Evolutionary conservation across 2,797 vertebrate species (phyloP), one percentile per base, ranked within the genome.

Genomic region (Mormyrops boulengeri): DNA sequence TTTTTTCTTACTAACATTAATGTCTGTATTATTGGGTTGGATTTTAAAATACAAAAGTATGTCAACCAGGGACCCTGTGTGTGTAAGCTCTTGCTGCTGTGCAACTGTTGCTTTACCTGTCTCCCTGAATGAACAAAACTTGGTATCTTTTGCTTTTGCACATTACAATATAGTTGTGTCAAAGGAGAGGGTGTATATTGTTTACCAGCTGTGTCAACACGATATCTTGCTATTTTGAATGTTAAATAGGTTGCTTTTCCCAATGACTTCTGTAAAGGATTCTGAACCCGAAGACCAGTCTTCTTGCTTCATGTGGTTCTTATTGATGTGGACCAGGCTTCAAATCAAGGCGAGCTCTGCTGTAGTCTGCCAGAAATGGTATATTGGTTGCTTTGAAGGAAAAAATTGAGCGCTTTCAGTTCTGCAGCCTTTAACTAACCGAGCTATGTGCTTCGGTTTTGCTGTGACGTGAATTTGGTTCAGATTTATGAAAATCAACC

Each of bases 291-390:
- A 60, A 34, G 22, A 38, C 44, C 82, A 85, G 57, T 57, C 11
- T 6, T 87, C 47, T 38, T 22, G 38, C 44, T 69, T 9, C 14
- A 47, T 69, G 49, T 86, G 60, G 57, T 52, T 88, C 66, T 73
- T 88, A 57, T 88, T 90, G 52, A 89, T 85, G 19, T 88, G 82
- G 89, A n/a, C 55, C 77, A 66, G 90, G 22, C 89, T 90, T 91
- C 66, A 93, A 92, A 91, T 93, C 91, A 88, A 92, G 88, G 90
- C 69, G 41, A 90, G 88, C 55, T 52, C 62, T 38, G 88, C 89
- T 91, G 89, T 91, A 85, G 89, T 85, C 89, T 92, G 66, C 92
- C 91, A 90, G 89, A 91, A 94, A 93, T 94, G 90, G 53, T 90
- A 90, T 92, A 93, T 92, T 91, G 85, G 90, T 91, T 89, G 62